Base-by-base conservation (phyloP, 1,140 invertebrate genomes). In the Hycleus phaleratus region DNA sequence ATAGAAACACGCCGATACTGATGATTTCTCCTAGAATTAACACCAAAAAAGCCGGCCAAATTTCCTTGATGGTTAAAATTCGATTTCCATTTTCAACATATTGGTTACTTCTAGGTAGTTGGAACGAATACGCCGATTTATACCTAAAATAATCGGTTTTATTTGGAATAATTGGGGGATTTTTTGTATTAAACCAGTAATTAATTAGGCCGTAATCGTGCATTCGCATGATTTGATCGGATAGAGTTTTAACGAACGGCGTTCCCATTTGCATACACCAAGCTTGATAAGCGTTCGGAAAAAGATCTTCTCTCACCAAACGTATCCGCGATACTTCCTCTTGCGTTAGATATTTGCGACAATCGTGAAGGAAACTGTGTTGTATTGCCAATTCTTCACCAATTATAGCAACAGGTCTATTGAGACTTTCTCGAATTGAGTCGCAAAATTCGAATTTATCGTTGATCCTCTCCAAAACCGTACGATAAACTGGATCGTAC, bases 211-310 rank as follows among this genome's bases (percentile, higher is more conserved):
- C 60, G 24, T 39, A 38, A 44, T 50, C 51, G 32, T 54, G 44
- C 46, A 62, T 51, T 45, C 43, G 43, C 5, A 47, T 46, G 10
- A 62, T 48, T 0, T 43, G 52, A 24, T 43, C 26, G 1, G 60
- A 62, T 7, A 62, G 52, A 26, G 18, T 46, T 18, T 46, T 10
- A 18, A 51, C 44, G 42, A 49, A 62, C 1, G 60, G 60, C 12
- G 52, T 25, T 10, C 44, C 46, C 5, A 46, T 32, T 47, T 32
- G 47, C 40, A 62, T 45, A 12, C 56, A 56, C 56, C 57, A 62
- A 4, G 47, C 56, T 45, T 62, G 60, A 46, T 58, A 58, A 42
- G 51, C 26, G 18, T 45, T 56, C 3, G 57, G 51, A 54, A 56
- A 60, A 3, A 60, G 12, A 43, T 56, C 26, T 38, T 60, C 32